Percentiles rank a stretch among this genome's conserved stretches.
phyloP scores from a whole-genome alignment of 2,888 invertebrate genomes.

The Sepioteuthis lessoniana region DNA sequence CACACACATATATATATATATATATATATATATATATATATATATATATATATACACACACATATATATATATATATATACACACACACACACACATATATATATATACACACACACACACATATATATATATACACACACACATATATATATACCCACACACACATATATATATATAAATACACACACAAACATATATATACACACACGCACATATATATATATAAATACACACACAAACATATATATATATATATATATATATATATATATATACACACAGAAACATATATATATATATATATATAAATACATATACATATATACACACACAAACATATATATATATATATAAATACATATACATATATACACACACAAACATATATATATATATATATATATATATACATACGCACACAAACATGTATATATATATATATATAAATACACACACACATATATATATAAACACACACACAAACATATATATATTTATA shows the following conservation, averaged over 20 bases:
- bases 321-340: background rate
- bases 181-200: background rate
- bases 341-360: background rate
- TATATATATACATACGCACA: background rate
- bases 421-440: background rate
- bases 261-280: background rate
- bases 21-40: constrained; percentile 15
- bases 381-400: background rate
- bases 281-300: constrained; percentile 26
- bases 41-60: background rate
- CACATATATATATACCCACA: background rate
- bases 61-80: background rate
- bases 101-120: background rate
- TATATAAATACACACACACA: background rate
- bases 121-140: background rate
- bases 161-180: background rate
- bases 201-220: background rate
- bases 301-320: background rate
- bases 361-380: background rate
- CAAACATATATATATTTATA: background rate
- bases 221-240: background rate
- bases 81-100: background rate
- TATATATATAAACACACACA: background rate
- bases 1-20: background rate
- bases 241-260: background rate